phyloP scores from a whole-genome alignment of 2,113 vertebrate species.

The Nycticryphes semicollaris region DNA sequence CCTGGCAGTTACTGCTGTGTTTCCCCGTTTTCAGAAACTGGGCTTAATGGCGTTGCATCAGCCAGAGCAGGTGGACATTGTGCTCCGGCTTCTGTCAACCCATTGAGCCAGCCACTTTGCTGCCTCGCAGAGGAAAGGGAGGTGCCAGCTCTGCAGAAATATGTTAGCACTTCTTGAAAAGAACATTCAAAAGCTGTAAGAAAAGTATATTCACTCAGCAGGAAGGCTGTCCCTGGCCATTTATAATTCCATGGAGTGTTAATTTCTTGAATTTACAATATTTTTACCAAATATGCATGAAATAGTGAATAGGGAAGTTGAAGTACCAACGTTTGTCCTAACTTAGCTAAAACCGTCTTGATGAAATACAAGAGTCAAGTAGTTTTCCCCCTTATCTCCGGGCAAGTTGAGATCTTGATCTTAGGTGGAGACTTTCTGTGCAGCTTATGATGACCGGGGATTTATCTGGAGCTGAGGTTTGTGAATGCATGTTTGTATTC shows the following conservation, averaged over 20 bases:
- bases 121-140: not conserved
- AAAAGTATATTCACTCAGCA: not conserved
- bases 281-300: not conserved
- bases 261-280: not conserved
- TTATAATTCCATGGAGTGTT: not conserved
- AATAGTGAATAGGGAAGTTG: not conserved
- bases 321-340: not conserved
- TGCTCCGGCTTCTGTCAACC: not conserved
- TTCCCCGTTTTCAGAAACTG: not conserved
- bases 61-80: not conserved
- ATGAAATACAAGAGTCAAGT: not conserved
- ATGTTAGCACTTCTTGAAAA: not conserved
- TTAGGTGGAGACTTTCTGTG: not conserved
- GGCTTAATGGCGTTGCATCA: accelerated
- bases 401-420: not conserved
- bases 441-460: not conserved
- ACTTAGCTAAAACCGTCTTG: not conserved
- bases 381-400: not conserved
- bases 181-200: not conserved
- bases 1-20: not conserved
- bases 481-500: not conserved
- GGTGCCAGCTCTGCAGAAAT: not conserved
- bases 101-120: not conserved
- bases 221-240: not conserved
- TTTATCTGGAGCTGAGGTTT: not conserved